phyloP scores from a whole-genome alignment of 2,113 vertebrate genomes.

The Podarcis muralis region DNA sequence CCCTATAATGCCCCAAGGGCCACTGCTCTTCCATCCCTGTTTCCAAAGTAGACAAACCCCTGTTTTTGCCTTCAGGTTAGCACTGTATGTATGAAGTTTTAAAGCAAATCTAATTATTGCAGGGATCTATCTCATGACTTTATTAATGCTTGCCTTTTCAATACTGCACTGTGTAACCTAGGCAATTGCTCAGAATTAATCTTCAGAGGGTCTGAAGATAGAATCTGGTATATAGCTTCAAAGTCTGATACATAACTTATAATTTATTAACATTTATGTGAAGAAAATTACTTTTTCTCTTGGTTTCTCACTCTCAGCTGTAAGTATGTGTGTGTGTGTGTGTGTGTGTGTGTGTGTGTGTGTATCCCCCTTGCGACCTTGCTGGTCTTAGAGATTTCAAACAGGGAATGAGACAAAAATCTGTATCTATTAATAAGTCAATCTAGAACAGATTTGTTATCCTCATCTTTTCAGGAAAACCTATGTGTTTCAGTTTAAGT shows the following conservation, averaged over 20 bases:
- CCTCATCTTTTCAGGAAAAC: slow-evolving; percentile 7
- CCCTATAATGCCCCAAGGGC: too few relatives aligned
- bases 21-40: too few relatives aligned
- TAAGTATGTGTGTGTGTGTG: background rate
- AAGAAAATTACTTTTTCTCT: slow-evolving; percentile 40
- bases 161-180: background rate
- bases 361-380: slow-evolving; percentile 37
- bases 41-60: background rate
- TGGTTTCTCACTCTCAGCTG: slow-evolving; percentile 11
- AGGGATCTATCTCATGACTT: background rate
- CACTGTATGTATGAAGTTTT: background rate
- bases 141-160: background rate
- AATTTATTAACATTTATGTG: slow-evolving; percentile 26
- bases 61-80: background rate
- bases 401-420: background rate
- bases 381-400: slow-evolving; percentile 39
- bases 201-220: slow-evolving; percentile 25
- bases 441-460: slow-evolving; percentile 35
- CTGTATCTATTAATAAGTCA: slow-evolving; percentile 6
- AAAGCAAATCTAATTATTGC: background rate
- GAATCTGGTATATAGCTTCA: slow-evolving; percentile 19
- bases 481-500: slow-evolving; percentile 17
- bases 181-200: slow-evolving; percentile 23
- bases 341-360: background rate
- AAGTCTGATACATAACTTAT: slow-evolving; percentile 18